Evolutionary conservation across 2,888 invertebrate genomes (phyloP).

Genomic region (Elegia similella): DNA sequence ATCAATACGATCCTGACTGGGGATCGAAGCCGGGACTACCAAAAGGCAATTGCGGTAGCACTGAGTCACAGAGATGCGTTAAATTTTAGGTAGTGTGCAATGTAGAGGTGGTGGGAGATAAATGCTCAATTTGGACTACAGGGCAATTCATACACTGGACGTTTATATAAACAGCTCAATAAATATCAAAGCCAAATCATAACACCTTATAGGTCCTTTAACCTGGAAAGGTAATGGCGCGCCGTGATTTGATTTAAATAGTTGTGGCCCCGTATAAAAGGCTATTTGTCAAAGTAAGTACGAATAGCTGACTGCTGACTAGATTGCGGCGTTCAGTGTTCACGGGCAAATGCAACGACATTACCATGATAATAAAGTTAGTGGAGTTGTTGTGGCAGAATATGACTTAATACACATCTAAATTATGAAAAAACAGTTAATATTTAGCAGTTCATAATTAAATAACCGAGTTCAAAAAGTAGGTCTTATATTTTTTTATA

Average conservation of each 20-base stretch:
- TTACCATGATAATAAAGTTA: slow-evolving; percentile 8
- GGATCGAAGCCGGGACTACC: no score
- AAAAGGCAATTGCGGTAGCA: no score
- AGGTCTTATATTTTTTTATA: no score
- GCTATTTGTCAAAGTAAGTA: slow-evolving; percentile 17
- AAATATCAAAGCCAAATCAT: not conserved
- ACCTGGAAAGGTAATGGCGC: slow-evolving; percentile 13
- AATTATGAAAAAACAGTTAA: no score
- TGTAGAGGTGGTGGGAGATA: not conserved
- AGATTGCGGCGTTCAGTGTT: slow-evolving; percentile 13
- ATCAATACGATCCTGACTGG: no score
- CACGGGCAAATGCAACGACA: slow-evolving; percentile 7
- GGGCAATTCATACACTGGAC: not conserved
- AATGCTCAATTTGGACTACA: no score
- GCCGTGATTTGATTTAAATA: slow-evolving; percentile 17
- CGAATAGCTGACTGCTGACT: slow-evolving; percentile 18
- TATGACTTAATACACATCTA: no score
- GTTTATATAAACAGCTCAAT: not conserved
- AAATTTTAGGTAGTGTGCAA: no score
- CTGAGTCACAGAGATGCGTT: no score
- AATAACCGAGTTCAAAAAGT: no score
- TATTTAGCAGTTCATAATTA: no score
- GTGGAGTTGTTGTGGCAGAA: not conserved
- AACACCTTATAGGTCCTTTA: slow-evolving; percentile 7
- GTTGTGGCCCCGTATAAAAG: slow-evolving; percentile 15